A percentile compares a stretch with the other conserved stretches of the same genome.
These are phyloP conservation scores for Telmatochromis sp. DNA, from an alignment of 2,113 vertebrate genomes.

Conservation along the genomic window DNA sequence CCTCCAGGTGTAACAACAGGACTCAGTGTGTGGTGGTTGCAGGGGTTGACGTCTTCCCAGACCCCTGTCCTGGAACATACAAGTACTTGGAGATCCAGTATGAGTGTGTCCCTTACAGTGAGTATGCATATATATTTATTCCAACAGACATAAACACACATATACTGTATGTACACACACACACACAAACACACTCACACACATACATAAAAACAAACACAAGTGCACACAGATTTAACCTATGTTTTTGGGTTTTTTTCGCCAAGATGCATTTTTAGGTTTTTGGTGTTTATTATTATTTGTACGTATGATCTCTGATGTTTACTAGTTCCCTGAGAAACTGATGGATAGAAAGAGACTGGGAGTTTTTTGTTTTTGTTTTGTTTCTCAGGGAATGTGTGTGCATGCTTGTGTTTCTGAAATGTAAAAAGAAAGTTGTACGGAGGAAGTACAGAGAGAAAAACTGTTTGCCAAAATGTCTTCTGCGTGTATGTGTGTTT, in stretches of 20 bases:
- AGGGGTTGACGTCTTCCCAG: conserved; percentile 86
- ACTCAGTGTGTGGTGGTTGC: conserved; percentile 92
- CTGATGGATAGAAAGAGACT: background rate
- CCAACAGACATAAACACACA: background rate
- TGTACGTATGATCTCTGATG: conserved; percentile 23
- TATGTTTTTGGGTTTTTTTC: background rate
- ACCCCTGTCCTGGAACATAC: conserved; percentile 91
- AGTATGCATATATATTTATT: conserved; percentile 58
- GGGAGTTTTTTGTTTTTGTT: conserved; percentile 13
- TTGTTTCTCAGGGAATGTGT: conserved; percentile 52
- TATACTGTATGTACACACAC: background rate
- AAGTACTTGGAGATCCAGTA: conserved; percentile 94
- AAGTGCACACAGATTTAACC: background rate
- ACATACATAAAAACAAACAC: background rate
- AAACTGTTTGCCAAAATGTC: background rate
- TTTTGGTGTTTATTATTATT: background rate
- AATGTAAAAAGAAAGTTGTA: background rate
- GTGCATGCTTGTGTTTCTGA: background rate
- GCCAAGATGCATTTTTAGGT: background rate
- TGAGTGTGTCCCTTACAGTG: conserved; percentile 93
- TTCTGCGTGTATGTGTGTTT: background rate
- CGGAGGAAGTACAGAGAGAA: conserved; percentile 9
- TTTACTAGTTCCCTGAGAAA: conserved; percentile 19
- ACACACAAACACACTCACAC: background rate
- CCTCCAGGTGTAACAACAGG: conserved; percentile 85